Percentiles rank a stretch among this genome's conserved stretches.
These are phyloP conservation scores for Hippasteria phrygiana DNA, from an alignment of 53 echinoderm and acorn worm genomes.

Conservation along the genomic window DNA sequence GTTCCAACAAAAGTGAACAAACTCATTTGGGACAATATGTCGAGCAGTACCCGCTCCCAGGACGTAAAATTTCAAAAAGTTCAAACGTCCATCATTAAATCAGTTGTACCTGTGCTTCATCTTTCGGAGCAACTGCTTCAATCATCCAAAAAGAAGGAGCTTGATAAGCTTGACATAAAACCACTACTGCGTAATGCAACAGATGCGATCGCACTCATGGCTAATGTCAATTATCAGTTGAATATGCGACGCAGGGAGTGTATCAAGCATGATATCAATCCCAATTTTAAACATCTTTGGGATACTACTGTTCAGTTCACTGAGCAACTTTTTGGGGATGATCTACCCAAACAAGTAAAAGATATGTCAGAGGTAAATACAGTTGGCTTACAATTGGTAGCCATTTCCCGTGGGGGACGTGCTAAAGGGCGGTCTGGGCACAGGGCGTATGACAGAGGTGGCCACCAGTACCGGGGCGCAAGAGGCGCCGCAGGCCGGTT, in stretches of 20 bases:
- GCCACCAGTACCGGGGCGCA: no score
- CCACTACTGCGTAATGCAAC: slow-evolving; percentile 19
- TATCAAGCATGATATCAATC: slow-evolving; percentile 52
- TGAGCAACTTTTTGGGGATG: slow-evolving; percentile 57
- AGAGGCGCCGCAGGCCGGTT: no score
- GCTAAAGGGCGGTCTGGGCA: no score
- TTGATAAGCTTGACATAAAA: slow-evolving; percentile 33
- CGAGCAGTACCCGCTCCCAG: slow-evolving; percentile 6
- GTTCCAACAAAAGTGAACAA: slow-evolving; percentile 31
- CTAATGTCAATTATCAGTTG: slow-evolving; percentile 29
- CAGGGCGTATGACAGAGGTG: no score
- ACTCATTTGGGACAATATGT: slow-evolving; percentile 15
- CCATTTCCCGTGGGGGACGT: neutral
- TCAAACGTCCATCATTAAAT: slow-evolving; percentile 28
- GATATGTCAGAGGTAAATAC: slow-evolving; percentile 38
- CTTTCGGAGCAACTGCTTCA: slow-evolving; percentile 1
- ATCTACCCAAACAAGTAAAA: slow-evolving; percentile 52
- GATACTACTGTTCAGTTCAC: slow-evolving; percentile 37
- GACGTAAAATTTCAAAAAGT: slow-evolving; percentile 7
- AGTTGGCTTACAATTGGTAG: slow-evolving; percentile 7
- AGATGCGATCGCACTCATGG: slow-evolving; percentile 31
- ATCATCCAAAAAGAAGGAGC: slow-evolving; percentile 23
- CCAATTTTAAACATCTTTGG: slow-evolving; percentile 32
- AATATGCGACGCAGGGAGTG: slow-evolving; percentile 31
- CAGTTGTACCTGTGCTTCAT: neutral